Conservation (phyloP, 2,113 vertebrate species). For the Pelmatolapia mariae region DNA sequence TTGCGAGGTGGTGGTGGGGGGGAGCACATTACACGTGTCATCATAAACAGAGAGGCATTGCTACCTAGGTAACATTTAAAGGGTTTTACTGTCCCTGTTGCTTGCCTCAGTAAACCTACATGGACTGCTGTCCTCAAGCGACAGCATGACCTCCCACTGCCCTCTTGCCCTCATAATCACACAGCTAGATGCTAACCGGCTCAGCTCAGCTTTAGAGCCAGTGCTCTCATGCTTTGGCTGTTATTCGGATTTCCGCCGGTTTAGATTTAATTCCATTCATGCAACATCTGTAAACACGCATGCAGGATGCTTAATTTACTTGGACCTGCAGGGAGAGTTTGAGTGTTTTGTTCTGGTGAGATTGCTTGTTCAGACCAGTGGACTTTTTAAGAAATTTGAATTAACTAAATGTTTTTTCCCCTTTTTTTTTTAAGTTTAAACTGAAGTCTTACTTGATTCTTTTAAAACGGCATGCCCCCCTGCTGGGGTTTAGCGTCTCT, state of each 20-base stretch:
- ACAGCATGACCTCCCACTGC: conserved; percentile 26
- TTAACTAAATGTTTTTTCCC: neutral
- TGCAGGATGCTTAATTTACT: neutral
- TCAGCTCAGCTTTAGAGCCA: conserved; percentile 11
- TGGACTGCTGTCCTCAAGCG: neutral
- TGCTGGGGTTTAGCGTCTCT: neutral
- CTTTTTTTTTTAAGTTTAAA: neutral
- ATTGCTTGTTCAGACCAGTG: neutral
- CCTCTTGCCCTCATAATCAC: conserved; percentile 46
- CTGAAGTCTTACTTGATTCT: neutral
- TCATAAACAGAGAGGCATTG: neutral
- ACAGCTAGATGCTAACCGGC: conserved; percentile 30
- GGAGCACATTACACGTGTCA: neutral
- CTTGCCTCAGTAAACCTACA: conserved; percentile 14
- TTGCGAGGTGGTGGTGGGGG: neutral
- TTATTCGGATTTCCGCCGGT: conserved; percentile 20
- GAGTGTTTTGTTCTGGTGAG: neutral
- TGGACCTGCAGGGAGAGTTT: neutral
- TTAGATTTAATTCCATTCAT: neutral
- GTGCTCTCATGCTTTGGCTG: neutral
- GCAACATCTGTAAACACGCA: neutral
- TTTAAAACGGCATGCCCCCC: neutral
- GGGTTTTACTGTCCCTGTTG: neutral
- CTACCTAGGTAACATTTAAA: neutral
- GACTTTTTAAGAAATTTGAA: neutral